These are phyloP conservation scores for Dicrostonyx torquatus DNA, from an alignment of 2,797 vertebrate species.

Conservation along the genomic window DNA sequence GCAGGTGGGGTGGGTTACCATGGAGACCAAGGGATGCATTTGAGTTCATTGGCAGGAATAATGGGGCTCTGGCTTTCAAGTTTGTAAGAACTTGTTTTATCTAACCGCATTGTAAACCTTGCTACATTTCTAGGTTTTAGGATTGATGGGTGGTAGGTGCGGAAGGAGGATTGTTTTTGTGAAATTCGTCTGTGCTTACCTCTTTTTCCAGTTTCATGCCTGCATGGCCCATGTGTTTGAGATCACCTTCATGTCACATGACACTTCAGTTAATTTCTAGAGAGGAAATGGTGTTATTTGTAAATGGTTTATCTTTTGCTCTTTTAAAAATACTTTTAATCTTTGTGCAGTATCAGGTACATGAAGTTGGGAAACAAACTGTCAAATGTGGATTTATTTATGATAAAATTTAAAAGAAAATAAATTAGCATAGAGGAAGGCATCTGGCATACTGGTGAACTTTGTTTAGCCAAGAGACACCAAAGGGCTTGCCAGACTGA, in stretches of 20 bases:
- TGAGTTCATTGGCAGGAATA: background rate
- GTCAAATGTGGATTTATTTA: constrained; percentile 34
- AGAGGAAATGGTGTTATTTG: background rate
- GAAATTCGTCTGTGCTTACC: constrained; percentile 10
- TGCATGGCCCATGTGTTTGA: background rate
- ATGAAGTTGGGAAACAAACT: background rate
- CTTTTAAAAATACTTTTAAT: constrained; percentile 9
- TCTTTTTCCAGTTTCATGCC: background rate
- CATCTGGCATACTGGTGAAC: background rate
- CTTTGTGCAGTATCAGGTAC: background rate
- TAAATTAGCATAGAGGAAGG: constrained; percentile 1
- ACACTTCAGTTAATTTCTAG: constrained; percentile 4
- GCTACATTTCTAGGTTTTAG: constrained; percentile 29
- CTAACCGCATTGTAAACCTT: background rate
- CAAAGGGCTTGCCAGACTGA: background rate
- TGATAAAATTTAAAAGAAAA: background rate
- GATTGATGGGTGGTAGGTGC: background rate
- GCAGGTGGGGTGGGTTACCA: no score
- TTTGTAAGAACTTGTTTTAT: constrained; percentile 16
- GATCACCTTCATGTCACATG: background rate
- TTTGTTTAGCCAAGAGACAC: background rate
- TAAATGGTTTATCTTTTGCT: constrained; percentile 7
- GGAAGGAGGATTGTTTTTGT: background rate
- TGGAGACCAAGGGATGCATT: background rate
- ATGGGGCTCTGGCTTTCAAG: background rate